Conservation (phyloP, 2,113 vertebrate genomes). For the Bolborhynchus lineola region DNA sequence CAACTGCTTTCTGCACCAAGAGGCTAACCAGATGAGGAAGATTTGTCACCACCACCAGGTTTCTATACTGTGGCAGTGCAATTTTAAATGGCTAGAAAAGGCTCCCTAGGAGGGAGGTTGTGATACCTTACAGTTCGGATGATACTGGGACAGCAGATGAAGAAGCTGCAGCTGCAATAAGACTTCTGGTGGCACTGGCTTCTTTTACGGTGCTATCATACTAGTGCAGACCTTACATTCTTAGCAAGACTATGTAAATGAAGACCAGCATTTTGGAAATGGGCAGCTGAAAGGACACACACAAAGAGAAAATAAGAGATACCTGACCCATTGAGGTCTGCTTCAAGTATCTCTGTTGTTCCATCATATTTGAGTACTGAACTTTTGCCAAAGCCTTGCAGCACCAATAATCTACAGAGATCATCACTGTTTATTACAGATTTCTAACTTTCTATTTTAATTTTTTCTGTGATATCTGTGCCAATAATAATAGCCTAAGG, state of each 20-base stretch:
- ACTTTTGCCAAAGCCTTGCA: neutral
- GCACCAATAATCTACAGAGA: neutral
- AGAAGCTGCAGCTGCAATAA: neutral
- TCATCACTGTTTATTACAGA: neutral
- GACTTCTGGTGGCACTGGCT: neutral
- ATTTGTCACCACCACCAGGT: neutral
- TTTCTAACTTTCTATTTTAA: neutral
- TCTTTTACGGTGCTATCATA: neutral
- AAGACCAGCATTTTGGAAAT: neutral
- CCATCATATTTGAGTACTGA: neutral
- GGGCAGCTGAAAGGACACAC: neutral
- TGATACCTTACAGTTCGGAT: neutral
- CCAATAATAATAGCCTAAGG: neutral
- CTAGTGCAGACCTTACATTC: neutral
- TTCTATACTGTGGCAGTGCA: neutral
- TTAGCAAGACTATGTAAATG: neutral
- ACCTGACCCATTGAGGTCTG: neutral
- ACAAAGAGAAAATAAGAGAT: neutral
- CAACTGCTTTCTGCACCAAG: fast-evolving
- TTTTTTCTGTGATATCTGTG: neutral
- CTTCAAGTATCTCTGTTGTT: neutral
- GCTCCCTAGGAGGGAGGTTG: neutral
- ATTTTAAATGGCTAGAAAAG: neutral
- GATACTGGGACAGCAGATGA: neutral
- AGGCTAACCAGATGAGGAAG: neutral